Evolutionary conservation across 2,113 vertebrate species (phyloP).

Genomic region (Speoplatyrhinus poulsoni): DNA sequence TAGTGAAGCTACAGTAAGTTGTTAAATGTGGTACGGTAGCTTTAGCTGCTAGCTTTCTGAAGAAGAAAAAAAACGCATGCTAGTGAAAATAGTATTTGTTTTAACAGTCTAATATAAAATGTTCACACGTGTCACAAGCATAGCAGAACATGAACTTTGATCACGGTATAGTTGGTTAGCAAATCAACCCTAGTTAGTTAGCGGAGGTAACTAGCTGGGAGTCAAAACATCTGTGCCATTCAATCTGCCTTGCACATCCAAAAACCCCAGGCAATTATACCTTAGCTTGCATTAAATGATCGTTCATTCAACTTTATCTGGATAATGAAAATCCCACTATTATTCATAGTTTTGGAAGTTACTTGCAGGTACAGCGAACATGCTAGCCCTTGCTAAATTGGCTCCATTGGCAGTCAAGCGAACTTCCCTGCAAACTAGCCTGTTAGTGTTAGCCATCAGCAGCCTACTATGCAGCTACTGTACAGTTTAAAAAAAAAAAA

Average conservation of each 20-base stretch:
- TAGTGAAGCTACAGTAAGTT: too few relatives aligned
- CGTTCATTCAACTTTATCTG: too few relatives aligned
- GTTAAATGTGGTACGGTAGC: too few relatives aligned
- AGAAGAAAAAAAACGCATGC: neutral
- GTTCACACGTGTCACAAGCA: neutral
- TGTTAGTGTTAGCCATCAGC: constrained; percentile 36
- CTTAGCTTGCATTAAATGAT: too few relatives aligned
- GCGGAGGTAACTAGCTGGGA: constrained; percentile 45
- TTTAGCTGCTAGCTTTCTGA: too few relatives aligned
- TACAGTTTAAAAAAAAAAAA: neutral
- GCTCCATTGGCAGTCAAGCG: constrained; percentile 32
- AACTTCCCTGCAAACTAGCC: constrained; percentile 14
- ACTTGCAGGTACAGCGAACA: neutral
- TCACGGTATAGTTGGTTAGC: neutral
- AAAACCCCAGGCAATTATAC: too few relatives aligned
- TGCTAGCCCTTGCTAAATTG: constrained; percentile 35
- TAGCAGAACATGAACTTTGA: neutral
- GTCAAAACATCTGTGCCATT: constrained; percentile 53
- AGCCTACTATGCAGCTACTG: too few relatives aligned
- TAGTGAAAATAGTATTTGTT: fast-evolving
- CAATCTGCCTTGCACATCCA: neutral
- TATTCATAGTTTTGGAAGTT: neutral
- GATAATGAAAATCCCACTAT: neutral
- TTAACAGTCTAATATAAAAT: neutral
- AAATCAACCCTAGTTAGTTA: constrained; percentile 5